Evolutionary conservation across 1,140 invertebrate species (phyloP), one percentile per base, ranked within the genome.

Genomic region (Macrotrachela quadricornifera): DNA sequence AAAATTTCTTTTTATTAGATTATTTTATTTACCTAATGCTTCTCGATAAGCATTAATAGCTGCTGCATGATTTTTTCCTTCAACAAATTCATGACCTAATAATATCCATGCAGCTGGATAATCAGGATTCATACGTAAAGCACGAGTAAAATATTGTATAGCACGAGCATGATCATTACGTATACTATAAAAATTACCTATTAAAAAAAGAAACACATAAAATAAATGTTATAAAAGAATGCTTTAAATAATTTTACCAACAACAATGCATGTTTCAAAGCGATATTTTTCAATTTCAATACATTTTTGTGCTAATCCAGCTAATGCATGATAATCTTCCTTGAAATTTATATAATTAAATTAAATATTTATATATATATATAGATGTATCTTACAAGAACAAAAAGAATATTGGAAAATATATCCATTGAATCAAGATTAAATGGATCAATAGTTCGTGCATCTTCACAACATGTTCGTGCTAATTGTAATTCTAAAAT

Each of bases 1-100:
- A 30, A 15, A 18, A 15, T 14, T 15, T 57, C 42, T 10, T 15
- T 12, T 17, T 45, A 54, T 42, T 46, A 39, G 18, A 30, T 18
- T 38, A 17, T 50, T 17, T 38, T 18, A 6, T 17, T 38, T 68
- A 88, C 85, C 85, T 58, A 95, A 85, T 36, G 91, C 91, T 71
- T 91, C 85, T 62, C 90, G 75, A 68, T 96, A 99, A 63, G 86
- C 88, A 62, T 90, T 84, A 63, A 94, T 91, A 10, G 91, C 90
- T 15, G 86, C 86, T 72, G 87, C 86, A 1, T 85, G 88, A 69
- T 96, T 96, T 69, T 96, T 96, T 69, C 96, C 78, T 73, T 97
- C 91, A 80, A 97, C 90, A 70, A 86, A 97, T 70, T 97, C 92
- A 67, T 99, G 92, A 0, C 94, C 94, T 77, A 97, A 85, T 30